A percentile compares a stretch with the other conserved stretches of the same genome.
Conservation (phyloP, 2,888 invertebrate species). For the Caenorhabditis sp. region DNA sequence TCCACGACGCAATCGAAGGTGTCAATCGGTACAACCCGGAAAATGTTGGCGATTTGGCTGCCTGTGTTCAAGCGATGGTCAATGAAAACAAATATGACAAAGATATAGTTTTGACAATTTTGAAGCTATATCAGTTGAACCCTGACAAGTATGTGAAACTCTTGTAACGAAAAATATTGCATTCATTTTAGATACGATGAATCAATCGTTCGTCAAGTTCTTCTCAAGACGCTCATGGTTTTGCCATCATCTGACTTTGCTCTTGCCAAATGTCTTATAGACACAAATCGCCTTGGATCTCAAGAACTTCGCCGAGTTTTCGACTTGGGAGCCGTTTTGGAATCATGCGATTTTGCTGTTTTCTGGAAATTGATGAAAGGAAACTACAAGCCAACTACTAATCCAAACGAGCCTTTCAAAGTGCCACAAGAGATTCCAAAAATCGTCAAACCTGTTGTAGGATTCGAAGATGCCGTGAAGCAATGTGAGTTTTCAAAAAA, state of each 20-base stretch:
- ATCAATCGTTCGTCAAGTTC: conserved; percentile 82
- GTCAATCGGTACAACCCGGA: conserved; percentile 85
- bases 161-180: no score
- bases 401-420: conserved; percentile 59
- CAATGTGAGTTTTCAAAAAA: conserved; percentile 53
- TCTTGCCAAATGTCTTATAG: conserved; percentile 92
- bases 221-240: conserved; percentile 93
- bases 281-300: conserved; percentile 79
- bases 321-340: conserved; percentile 64
- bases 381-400: conserved; percentile 57
- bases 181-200: conserved; percentile 66
- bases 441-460: conserved; percentile 58
- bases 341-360: conserved; percentile 67
- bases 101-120: conserved; percentile 93
- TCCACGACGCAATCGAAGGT: conserved; percentile 65
- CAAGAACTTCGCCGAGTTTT: conserved; percentile 73
- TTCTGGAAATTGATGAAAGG: conserved; percentile 68
- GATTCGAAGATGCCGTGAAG: conserved; percentile 68
- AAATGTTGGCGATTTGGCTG: conserved; percentile 86
- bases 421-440: conserved; percentile 65
- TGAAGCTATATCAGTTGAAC: conserved; percentile 94
- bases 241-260: conserved; percentile 97
- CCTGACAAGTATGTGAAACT: conserved; percentile 78
- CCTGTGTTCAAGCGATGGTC: conserved; percentile 91
- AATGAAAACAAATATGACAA: conserved; percentile 84